Percentiles rank a stretch among this genome's conserved stretches.
Conservation (phyloP, 2,113 vertebrate species). For the Diadophis punctatus region DNA sequence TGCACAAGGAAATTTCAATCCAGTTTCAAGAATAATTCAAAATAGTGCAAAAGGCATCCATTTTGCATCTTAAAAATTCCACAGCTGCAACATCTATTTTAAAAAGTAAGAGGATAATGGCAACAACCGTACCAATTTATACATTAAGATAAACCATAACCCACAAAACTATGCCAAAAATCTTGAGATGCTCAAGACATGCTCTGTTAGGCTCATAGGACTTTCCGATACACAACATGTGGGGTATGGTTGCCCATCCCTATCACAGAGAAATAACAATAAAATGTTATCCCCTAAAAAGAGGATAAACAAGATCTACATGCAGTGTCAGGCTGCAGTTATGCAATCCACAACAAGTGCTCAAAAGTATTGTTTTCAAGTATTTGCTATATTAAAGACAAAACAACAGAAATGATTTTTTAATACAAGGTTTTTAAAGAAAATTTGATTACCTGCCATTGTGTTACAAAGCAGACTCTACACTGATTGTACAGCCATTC, state of each 20-base stretch:
- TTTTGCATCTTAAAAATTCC: background rate
- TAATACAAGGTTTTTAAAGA: background rate
- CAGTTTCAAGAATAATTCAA: background rate
- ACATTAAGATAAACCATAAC: background rate
- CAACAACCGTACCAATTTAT: background rate
- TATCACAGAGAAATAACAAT: background rate
- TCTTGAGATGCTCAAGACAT: background rate
- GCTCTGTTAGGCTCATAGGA: background rate
- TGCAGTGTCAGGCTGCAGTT: background rate
- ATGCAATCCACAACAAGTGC: background rate
- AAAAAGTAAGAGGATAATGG: background rate
- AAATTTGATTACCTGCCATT: background rate
- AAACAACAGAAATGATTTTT: background rate
- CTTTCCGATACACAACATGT: background rate
- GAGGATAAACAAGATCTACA: background rate
- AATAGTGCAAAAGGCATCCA: background rate
- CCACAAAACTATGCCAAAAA: background rate
- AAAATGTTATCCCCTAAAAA: background rate
- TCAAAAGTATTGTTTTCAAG: background rate
- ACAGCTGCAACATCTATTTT: background rate
- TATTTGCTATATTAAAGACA: background rate
- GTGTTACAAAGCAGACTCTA: background rate
- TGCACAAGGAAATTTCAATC: background rate
- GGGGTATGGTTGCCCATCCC: background rate
- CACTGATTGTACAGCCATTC: background rate